A percentile compares a stretch with the other conserved stretches of the same genome.
These are phyloP conservation scores for Spermophilus dauricus DNA, from an alignment of 2,113 vertebrate species.

Conservation along the genomic window DNA sequence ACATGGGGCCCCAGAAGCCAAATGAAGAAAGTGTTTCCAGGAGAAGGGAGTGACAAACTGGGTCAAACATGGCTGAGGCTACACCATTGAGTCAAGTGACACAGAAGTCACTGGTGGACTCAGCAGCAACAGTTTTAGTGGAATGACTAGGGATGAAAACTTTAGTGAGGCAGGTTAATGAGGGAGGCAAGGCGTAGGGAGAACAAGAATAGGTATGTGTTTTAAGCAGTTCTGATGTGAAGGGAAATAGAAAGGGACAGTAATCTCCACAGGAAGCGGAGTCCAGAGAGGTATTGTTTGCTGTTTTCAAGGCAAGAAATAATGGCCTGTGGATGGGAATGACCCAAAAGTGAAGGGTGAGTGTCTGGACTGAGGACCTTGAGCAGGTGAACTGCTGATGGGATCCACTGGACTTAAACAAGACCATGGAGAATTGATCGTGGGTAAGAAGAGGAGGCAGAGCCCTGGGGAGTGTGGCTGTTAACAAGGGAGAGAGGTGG, in stretches of 20 bases:
- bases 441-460: background rate
- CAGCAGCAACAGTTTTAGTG: background rate
- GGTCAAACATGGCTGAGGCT: background rate
- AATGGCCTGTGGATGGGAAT: background rate
- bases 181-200: background rate
- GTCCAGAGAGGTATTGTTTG: background rate
- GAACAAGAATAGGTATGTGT: background rate
- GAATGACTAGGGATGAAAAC: background rate
- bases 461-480: fast-evolving
- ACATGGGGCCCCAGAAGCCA: background rate
- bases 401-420: background rate
- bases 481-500: no score
- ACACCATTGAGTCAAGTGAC: background rate
- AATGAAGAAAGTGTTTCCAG: background rate
- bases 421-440: background rate
- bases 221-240: background rate
- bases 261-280: background rate
- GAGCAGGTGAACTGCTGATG: background rate
- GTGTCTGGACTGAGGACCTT: background rate
- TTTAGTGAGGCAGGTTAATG: background rate
- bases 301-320: background rate
- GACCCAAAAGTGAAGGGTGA: background rate
- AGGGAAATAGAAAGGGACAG: background rate
- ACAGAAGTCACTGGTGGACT: background rate
- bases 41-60: background rate